Conservation (phyloP, 2,797 vertebrate species). For the Typhlichthys eigenmanni region DNA sequence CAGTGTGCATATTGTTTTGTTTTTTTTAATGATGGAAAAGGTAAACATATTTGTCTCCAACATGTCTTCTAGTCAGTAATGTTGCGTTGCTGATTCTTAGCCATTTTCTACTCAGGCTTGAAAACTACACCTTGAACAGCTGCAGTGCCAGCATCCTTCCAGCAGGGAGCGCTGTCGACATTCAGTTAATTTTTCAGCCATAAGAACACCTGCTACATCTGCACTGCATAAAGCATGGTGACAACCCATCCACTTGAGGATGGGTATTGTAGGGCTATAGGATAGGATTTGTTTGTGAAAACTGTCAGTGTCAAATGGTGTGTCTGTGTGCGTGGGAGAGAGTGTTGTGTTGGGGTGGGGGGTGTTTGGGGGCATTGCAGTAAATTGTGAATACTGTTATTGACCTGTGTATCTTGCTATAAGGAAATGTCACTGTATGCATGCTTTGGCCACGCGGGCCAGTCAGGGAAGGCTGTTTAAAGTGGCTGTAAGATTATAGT, state of each 20-base stretch:
- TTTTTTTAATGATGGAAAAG: constrained; percentile 1
- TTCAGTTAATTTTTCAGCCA: constrained; percentile 51
- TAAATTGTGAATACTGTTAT: constrained; percentile 5
- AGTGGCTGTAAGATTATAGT: constrained; percentile 8
- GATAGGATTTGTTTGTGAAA: constrained; percentile 40
- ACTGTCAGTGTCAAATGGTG: constrained; percentile 25
- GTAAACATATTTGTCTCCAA: constrained; percentile 55
- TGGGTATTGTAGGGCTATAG: constrained; percentile 53
- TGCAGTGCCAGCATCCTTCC: constrained; percentile 66
- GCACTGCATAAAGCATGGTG: constrained; percentile 62
- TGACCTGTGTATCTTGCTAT: constrained; percentile 18
- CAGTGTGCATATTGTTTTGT: constrained; percentile 1
- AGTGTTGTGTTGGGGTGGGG: constrained; percentile 2
- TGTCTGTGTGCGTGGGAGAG: background rate
- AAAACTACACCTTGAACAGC: constrained; percentile 52
- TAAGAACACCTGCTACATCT: constrained; percentile 61
- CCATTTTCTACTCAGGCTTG: constrained; percentile 76
- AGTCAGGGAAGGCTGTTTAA: constrained; percentile 17
- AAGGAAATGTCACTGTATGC: constrained; percentile 24
- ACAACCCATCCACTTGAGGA: constrained; percentile 35
- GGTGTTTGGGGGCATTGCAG: background rate
- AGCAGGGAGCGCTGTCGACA: constrained; percentile 69
- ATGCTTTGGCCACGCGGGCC: constrained; percentile 30
- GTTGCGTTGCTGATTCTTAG: constrained; percentile 50
- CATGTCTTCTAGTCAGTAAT: constrained; percentile 23